Evolutionary conservation across 2,888 invertebrate genomes (phyloP), one percentile per base, ranked within the genome.

Genomic region (Agrotis exclamationis): DNA sequence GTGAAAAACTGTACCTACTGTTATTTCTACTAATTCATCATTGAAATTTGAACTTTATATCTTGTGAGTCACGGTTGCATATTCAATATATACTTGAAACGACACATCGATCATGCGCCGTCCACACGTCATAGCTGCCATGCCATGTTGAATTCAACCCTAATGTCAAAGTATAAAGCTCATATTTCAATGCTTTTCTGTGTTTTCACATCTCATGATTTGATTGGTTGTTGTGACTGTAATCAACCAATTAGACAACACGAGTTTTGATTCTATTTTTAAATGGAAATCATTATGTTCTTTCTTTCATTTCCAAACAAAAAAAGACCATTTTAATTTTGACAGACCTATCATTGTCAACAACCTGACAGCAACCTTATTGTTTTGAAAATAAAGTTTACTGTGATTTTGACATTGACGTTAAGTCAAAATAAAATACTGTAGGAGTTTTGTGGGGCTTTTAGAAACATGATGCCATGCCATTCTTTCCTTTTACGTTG

Each of bases 181-280:
- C 39, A 39, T 39, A 39, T 39, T 39, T 39, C 33, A 18, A 28
- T 54, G 13, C 33, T 47, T 53, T 24, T 44, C 54, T 71, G 22
- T 13, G n/a, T 56, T 14, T 20, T 33, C 20, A 39, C n/a, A n/a
- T 51, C 47, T 20, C 20, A 47, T 51, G 48, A 22, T 63, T 4
- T 63, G 33, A 72, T 72, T 72, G 45, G 50, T 22, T 28, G 47
- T 18, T 20, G 5, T 2, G 28, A 56, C 6, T 50, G 51, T 5
- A 2, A 1, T 14, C 24, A 57, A 14, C 63, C 57, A 33, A 72
- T 72, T 20, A 24, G 22, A 18, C 48, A 9, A 18, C 22, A 18
- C 22, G 14, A 71, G 22, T 13, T 28, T 24, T 57, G 24, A 33
- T 57, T 20, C 24, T 20, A 47, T 24, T 58, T 20, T 51, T 33